Evolutionary conservation across 1,140 invertebrate species (phyloP).

Genomic region (Orchestia grillus): DNA sequence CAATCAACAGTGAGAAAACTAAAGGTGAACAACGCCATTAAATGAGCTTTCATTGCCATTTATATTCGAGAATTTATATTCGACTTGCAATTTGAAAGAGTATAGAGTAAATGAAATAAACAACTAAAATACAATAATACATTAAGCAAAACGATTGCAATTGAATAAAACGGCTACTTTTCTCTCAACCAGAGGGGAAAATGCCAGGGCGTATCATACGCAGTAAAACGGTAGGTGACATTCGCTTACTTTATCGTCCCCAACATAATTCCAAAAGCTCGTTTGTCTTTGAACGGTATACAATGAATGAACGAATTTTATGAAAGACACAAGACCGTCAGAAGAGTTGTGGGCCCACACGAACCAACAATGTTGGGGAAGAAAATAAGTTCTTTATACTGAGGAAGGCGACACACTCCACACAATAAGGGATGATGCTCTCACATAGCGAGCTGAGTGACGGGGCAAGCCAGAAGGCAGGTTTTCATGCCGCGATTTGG

Average conservation of each 20-base stretch:
- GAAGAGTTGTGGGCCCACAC: not conserved
- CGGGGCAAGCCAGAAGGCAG: not conserved
- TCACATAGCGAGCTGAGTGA: not conserved
- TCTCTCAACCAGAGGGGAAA: not conserved
- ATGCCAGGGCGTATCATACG: not conserved
- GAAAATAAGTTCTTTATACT: not conserved
- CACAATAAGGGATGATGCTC: not conserved
- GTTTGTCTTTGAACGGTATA: not conserved
- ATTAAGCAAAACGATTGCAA: no score
- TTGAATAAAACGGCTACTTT: not conserved
- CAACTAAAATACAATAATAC: no score
- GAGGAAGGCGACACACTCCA: not conserved
- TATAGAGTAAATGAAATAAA: no score
- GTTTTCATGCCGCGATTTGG: not conserved
- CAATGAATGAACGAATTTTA: not conserved
- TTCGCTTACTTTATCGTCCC: not conserved
- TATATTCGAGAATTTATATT: no score
- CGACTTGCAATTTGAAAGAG: no score
- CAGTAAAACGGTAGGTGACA: not conserved
- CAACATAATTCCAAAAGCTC: not conserved
- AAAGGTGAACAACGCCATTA: no score
- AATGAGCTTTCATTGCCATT: no score
- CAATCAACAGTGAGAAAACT: no score
- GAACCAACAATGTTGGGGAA: not conserved
- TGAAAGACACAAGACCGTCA: not conserved